Base-by-base conservation (phyloP, 1,140 invertebrate genomes). In the Penaeus chinensis region DNA sequence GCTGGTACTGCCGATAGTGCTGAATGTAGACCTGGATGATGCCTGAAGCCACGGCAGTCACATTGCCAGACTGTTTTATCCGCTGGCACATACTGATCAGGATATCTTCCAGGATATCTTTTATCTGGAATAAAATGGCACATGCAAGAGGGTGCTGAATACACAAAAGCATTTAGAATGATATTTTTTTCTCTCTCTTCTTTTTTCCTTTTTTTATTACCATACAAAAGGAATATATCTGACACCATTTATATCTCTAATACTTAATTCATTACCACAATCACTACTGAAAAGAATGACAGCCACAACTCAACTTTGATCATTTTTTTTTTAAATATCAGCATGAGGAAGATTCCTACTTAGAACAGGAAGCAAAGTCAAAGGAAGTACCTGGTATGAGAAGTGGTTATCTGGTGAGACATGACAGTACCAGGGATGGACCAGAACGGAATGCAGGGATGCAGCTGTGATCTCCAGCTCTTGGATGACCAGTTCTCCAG, bases 401-500 rank as follows among this genome's bases (percentile, higher is more conserved):
- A 78, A 86, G 32, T 89, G 84, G 32, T 76, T 69, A n/a, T 89
- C 89, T 32, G 89, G 89, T 37, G 89, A 89, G 16, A 89, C 84
- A 37, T 54, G 69, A 11, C 81, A 82, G 80, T 89, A 89, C 89
- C 89, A 89, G 4, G 89, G 89, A 47, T 87, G 62, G n/a, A 89
- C 81, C 27, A 89, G 65, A 76, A 65, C 62, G 54, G 84, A 87
- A 71, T 89, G 84, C 5, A 89, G 81, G 20, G 84, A 74, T 32
- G 47, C 63, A 27, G 89, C 89, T 42, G 84, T 86, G 22, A 76
- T 65, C n/a, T 63, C 54, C 71, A 89, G 65, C 60, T 89, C 89
- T 42, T 84, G 84, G 42, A 85, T 82, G 24, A 89, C 37, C 24
- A 61, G 22, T 20, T 84, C 24, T 65, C 8, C 24, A 47, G 63